Evolutionary conservation across 2,888 invertebrate species (phyloP).

Genomic region (Ptilodon capucinus): DNA sequence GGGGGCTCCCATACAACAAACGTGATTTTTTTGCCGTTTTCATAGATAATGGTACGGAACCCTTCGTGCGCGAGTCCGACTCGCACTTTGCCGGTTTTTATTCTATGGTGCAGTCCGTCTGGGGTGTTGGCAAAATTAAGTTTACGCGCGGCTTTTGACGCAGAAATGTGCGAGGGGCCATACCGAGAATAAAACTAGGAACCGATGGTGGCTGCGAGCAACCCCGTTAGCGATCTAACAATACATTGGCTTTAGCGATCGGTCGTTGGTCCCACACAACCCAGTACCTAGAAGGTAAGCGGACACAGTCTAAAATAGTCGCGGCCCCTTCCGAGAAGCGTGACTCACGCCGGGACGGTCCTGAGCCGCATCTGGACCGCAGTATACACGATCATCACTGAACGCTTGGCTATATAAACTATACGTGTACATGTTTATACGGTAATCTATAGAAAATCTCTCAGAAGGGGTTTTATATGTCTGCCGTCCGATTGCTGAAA

Average conservation of each 20-base stretch:
- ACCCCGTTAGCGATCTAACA: slow-evolving; percentile 77
- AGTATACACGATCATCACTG: slow-evolving; percentile 37
- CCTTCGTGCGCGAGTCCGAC: too few species aligned
- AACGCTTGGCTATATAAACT: slow-evolving; percentile 30
- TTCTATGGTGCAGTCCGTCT: too few species aligned
- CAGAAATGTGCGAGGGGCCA: too few species aligned
- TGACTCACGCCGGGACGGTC: slow-evolving; percentile 74
- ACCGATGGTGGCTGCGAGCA: slow-evolving; percentile 56
- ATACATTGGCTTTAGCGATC: slow-evolving; percentile 70
- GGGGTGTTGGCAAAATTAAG: too few species aligned
- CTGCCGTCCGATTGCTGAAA: too few species aligned
- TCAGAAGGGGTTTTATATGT: too few species aligned
- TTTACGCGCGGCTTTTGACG: too few species aligned
- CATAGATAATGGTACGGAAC: too few species aligned
- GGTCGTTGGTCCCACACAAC: slow-evolving; percentile 77
- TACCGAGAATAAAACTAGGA: slow-evolving; percentile 68
- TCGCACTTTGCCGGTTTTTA: too few species aligned
- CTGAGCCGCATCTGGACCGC: slow-evolving; percentile 72
- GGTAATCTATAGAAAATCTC: neutral
- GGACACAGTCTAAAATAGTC: slow-evolving; percentile 80
- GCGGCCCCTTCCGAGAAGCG: slow-evolving; percentile 75
- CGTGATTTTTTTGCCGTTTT: too few species aligned
- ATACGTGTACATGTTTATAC: slow-evolving; percentile 9
- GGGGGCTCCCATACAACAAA: too few species aligned
- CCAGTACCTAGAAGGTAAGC: slow-evolving; percentile 80